Conservation (phyloP, 2,797 vertebrate genomes). For the Carduelis carduelis region DNA sequence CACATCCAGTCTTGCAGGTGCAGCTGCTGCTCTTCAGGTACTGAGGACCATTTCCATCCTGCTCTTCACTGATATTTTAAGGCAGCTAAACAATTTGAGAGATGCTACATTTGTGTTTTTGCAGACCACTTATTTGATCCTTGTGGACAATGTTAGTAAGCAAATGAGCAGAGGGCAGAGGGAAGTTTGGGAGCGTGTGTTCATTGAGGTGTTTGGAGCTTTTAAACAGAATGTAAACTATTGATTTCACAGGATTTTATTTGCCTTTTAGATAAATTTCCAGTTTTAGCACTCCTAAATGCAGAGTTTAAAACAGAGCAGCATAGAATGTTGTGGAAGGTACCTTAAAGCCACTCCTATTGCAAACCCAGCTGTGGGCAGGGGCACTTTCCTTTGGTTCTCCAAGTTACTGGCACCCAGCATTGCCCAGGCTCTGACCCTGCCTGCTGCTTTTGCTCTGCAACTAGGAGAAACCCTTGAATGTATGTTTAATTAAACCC, state of each 20-base stretch:
- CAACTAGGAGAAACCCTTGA: background rate
- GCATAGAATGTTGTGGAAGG: background rate
- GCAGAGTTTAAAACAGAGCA: background rate
- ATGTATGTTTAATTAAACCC: background rate
- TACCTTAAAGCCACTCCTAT: background rate
- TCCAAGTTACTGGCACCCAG: background rate
- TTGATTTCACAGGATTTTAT: background rate
- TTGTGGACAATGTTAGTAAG: background rate
- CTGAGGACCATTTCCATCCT: background rate
- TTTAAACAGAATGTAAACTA: background rate
- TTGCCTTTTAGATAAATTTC: background rate
- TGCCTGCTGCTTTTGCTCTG: background rate
- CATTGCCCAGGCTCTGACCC: background rate
- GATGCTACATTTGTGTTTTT: background rate
- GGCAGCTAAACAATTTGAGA: background rate
- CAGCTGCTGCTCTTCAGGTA: background rate
- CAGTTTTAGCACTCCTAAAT: background rate
- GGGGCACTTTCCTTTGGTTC: background rate
- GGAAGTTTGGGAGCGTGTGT: background rate
- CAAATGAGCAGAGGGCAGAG: background rate
- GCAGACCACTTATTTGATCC: background rate
- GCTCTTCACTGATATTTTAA: background rate
- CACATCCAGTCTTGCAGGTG: background rate
- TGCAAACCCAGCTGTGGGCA: fast-evolving
- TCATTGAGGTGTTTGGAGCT: background rate